phyloP scores from a whole-genome alignment of 2,888 invertebrate species.

The Melanostoma scalare region DNA sequence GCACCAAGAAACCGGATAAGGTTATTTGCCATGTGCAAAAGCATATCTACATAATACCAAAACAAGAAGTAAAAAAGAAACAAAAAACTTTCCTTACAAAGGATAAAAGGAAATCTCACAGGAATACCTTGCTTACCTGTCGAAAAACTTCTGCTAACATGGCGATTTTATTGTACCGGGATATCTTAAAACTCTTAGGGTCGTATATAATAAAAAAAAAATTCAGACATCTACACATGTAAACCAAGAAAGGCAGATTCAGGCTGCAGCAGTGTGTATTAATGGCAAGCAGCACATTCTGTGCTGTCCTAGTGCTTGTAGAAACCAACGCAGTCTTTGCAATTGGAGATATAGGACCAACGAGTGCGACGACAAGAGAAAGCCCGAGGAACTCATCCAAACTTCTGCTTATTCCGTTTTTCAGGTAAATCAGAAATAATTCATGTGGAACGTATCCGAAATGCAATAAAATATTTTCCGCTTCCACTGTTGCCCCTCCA shows the following conservation, averaged over 20 bases:
- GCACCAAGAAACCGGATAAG: conserved; percentile 64
- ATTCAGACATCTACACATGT: conserved; percentile 60
- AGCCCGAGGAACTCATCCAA: conserved; percentile 68
- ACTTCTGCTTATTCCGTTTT: conserved; percentile 72
- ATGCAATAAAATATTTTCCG: conserved; percentile 72
- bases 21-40: conserved; percentile 35
- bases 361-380: conserved; percentile 26
- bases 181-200: conserved; percentile 58
- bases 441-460: conserved; percentile 73
- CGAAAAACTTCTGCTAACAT: conserved; percentile 72
- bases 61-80: neutral
- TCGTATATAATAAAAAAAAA: conserved; percentile 27
- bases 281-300: conserved; percentile 15
- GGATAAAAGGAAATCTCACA: conserved; percentile 60
- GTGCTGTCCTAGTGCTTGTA: conserved; percentile 8
- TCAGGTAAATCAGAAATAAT: conserved; percentile 73
- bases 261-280: neutral
- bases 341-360: conserved; percentile 49
- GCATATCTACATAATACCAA: neutral
- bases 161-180: conserved; percentile 69
- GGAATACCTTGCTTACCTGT: conserved; percentile 73
- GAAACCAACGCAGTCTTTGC: conserved; percentile 1
- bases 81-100: conserved; percentile 17
- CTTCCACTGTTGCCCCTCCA: conserved; percentile 11
- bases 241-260: conserved; percentile 30